Evolutionary conservation across 1,140 invertebrate species (phyloP).

Genomic region (Trigoniulus corallinus): DNA sequence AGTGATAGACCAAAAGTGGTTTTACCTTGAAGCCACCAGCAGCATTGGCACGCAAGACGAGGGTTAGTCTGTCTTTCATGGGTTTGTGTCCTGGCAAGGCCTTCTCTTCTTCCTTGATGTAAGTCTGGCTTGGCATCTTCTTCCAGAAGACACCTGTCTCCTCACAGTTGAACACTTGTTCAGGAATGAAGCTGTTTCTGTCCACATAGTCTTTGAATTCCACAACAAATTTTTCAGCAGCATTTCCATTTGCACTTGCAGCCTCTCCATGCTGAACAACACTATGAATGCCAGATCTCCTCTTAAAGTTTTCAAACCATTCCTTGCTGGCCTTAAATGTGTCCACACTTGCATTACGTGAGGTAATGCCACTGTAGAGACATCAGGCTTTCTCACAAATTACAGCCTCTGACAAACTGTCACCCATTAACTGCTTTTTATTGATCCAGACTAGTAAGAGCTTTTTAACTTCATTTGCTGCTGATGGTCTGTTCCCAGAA

Average conservation of each 20-base stretch:
- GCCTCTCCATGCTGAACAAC: constrained; percentile 3
- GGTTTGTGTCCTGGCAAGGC: constrained; percentile 8
- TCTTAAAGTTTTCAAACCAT: constrained; percentile 10
- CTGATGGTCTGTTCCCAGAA: not conserved
- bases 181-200: not conserved
- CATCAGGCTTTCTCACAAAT: constrained; percentile 7
- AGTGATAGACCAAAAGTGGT: too few species aligned
- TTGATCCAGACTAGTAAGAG: constrained; percentile 7
- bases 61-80: constrained; percentile 6
- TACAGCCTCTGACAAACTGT: constrained; percentile 7
- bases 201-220: constrained; percentile 1
- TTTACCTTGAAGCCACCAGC: too few species aligned
- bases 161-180: constrained; percentile 11
- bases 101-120: constrained; percentile 10
- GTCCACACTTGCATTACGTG: constrained; percentile 4
- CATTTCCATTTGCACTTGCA: constrained; percentile 2
- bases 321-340: too few species aligned
- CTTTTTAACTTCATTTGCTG: constrained; percentile 6
- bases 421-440: constrained; percentile 8
- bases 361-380: not conserved
- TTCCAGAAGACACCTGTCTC: constrained; percentile 23
- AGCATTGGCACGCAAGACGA: too few species aligned
- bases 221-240: not conserved
- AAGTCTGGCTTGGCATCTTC: constrained; percentile 12
- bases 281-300: constrained; percentile 6